phyloP scores from a whole-genome alignment of 2,888 invertebrate genomes.

The Drosophila paucipuncta region DNA sequence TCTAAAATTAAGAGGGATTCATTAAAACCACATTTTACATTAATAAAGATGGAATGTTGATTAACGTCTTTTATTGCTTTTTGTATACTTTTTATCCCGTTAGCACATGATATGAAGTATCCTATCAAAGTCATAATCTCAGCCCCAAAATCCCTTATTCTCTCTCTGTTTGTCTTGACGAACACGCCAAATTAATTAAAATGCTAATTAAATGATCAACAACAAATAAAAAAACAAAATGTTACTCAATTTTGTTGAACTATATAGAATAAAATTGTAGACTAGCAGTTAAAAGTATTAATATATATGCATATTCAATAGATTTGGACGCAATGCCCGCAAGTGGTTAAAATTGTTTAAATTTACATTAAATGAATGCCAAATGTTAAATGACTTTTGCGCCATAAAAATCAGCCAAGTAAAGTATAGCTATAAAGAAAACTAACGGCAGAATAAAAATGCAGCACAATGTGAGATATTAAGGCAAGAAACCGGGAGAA shows the following conservation, averaged over 20 bases:
- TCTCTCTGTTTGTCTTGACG: neutral
- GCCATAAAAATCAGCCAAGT: constrained; percentile 43
- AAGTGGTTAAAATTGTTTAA: constrained; percentile 24
- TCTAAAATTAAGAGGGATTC: neutral
- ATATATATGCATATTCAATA: constrained; percentile 22
- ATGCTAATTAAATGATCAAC: neutral
- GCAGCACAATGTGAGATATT: constrained; percentile 36
- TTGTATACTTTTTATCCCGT: too few species aligned
- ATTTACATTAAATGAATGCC: constrained; percentile 45
- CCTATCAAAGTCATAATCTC: neutral
- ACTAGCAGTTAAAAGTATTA: neutral
- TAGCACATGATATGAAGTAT: too few species aligned
- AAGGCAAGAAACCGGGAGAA: constrained; percentile 13
- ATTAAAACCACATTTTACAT: neutral
- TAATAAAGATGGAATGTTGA: neutral
- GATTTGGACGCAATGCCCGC: constrained; percentile 28
- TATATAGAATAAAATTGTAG: neutral
- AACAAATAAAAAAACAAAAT: neutral
- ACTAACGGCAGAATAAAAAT: constrained; percentile 22
- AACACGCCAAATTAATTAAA: neutral
- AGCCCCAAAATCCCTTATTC: neutral
- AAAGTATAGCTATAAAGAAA: constrained; percentile 20
- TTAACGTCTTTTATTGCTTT: neutral
- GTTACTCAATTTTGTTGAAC: neutral
- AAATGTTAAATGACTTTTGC: constrained; percentile 69